These are phyloP conservation scores for Perca flavescens DNA, from an alignment of 2,113 vertebrate genomes.

Conservation along the genomic window DNA sequence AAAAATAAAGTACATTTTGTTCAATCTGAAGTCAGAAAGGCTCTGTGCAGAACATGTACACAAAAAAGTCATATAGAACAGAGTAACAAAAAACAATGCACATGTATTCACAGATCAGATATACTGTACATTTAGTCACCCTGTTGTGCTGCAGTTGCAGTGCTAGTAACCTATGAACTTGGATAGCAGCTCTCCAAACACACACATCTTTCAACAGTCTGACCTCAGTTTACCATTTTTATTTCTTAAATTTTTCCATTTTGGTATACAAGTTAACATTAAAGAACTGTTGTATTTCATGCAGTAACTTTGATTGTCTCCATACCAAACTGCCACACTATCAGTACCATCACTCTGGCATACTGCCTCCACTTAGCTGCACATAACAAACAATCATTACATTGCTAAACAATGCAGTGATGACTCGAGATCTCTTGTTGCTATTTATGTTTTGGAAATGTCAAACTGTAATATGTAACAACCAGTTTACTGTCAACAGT, in stretches of 20 bases:
- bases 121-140: not conserved
- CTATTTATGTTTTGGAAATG: slow-evolving; percentile 21
- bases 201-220: not conserved
- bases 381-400: slow-evolving; percentile 11
- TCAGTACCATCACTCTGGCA: slow-evolving; percentile 36
- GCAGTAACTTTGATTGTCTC: not conserved
- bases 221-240: not conserved
- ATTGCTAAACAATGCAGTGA: slow-evolving; percentile 10
- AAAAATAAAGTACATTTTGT: not conserved
- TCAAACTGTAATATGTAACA: not conserved
- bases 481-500: not conserved
- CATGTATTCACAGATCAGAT: not conserved
- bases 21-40: not conserved
- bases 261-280: slow-evolving; percentile 3
- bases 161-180: not conserved
- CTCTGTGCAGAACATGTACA: not conserved
- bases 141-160: not conserved
- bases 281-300: not conserved
- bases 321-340: slow-evolving; percentile 8
- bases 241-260: not conserved
- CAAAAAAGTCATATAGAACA: not conserved
- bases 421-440: not conserved
- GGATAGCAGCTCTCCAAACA: not conserved
- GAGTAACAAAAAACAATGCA: not conserved
- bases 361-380: slow-evolving; percentile 16